Conservation (phyloP, 2,113 vertebrate genomes). For the Microtus montanus region DNA sequence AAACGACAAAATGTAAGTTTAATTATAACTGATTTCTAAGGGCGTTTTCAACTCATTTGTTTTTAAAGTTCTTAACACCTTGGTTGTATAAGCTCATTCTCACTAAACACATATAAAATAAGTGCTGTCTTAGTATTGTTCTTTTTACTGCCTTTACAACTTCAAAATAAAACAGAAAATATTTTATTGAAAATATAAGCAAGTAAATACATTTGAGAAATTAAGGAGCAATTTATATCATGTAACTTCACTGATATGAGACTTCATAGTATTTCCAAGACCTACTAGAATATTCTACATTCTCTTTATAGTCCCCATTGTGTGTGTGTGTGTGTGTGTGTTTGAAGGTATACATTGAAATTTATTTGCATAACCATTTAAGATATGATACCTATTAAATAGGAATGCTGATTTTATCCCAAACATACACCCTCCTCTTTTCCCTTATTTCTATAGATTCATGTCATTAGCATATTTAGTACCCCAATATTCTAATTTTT, state of each 20-base stretch:
- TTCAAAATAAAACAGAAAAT: conserved; percentile 26
- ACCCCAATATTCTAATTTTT: conserved; percentile 21
- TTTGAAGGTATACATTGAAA: background rate
- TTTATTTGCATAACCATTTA: background rate
- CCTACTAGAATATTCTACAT: background rate
- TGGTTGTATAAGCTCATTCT: background rate
- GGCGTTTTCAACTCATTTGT: background rate
- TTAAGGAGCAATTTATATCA: background rate
- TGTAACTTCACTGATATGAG: background rate
- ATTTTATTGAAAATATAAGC: background rate
- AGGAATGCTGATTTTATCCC: background rate
- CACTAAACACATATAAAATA: background rate
- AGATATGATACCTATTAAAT: conserved; percentile 9
- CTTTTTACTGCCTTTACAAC: background rate
- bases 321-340: background rate
- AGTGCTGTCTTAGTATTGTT: background rate
- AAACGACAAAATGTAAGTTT: background rate
- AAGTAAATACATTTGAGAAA: background rate
- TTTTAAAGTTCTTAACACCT: conserved; percentile 27
- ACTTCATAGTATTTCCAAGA: background rate
- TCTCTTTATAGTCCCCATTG: background rate
- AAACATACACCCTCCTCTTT: background rate
- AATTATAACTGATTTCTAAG: background rate
- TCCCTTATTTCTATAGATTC: conserved; percentile 31
- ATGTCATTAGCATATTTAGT: conserved; percentile 13